Base-by-base conservation (phyloP, 2,797 vertebrate genomes). In the Agapornis canus region DNA sequence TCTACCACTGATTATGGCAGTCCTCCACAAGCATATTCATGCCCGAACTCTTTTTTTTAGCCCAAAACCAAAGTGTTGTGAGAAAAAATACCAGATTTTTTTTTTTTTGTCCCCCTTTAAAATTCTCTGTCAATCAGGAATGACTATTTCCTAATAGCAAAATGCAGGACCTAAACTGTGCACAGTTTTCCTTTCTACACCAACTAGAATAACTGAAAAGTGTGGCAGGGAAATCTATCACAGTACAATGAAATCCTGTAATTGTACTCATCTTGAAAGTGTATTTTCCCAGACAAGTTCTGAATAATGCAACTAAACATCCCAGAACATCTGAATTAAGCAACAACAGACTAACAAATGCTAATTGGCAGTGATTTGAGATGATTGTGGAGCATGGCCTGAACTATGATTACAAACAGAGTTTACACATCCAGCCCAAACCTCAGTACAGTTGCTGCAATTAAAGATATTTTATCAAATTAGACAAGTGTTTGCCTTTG, bases 381-480 rank as follows among this genome's bases (percentile, higher is more conserved):
- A 65, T 97, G 97, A 97, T 97, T 97, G 97, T 90, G 96, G 96
- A 97, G 97, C 92, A 80, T 3, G 11, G 91, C 91, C 97, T 93
- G 92, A 97, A 91, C 96, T 94, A 80, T 97, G 97, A 97, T 97
- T 97, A 94, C 96, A 97, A 96, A 97, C 84, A 89, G 84, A 96
- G 94, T 82, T 95, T 87, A 94, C 63, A 79, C 88, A 71, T 82
- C 71, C 37, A 94, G 85, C 84, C 90, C 95, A 95, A 92, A 83
- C 92, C 93, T 96, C 88, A 94, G 91, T 94, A 68, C 63, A 45
- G n/a, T 70, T 78, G 78, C 93, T 94, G 90, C 96, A 98, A 97
- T 98, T 98, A 98, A 95, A 97, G 95, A 97, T 94, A 97, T 97
- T 97, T 98, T 97, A 97, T 96, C 95, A 96, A 96, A 97, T 94